These are phyloP conservation scores for Miltochrista miniata DNA, from an alignment of 2,888 invertebrate genomes.

Conservation along the genomic window DNA sequence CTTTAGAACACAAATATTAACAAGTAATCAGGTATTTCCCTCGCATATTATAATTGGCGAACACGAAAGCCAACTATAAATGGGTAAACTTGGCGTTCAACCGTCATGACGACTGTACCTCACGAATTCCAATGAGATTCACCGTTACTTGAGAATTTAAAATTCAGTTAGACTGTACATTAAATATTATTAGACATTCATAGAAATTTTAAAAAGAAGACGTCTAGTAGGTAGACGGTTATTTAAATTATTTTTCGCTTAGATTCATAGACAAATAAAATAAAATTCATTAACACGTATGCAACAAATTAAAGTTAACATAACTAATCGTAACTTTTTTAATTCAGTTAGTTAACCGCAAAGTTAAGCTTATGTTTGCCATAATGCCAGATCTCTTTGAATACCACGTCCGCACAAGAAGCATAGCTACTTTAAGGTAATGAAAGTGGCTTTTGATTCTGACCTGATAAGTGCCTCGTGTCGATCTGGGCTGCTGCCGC, in stretches of 20 bases:
- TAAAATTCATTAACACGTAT: no score
- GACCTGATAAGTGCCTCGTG: slow-evolving; percentile 78
- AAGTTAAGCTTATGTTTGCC: no score
- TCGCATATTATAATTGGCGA: neutral
- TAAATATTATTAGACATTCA: no score
- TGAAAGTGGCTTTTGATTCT: slow-evolving; percentile 23
- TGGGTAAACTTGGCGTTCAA: neutral
- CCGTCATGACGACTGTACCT: neutral
- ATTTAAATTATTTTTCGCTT: no score
- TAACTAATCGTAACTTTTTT: no score
- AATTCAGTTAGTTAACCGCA: no score
- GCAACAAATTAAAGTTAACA: no score
- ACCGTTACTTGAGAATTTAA: slow-evolving; percentile 25
- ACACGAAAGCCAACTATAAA: slow-evolving; percentile 10
- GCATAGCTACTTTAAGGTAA: slow-evolving; percentile 1
- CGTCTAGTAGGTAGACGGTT: no score
- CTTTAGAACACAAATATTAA: neutral
- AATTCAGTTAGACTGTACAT: neutral
- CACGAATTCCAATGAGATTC: slow-evolving; percentile 13
- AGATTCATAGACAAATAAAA: no score
- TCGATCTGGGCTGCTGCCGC: slow-evolving; percentile 67
- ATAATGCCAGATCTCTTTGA: neutral
- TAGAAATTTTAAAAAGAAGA: no score
- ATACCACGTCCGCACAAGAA: neutral
- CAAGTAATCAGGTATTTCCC: neutral